Base-by-base conservation (phyloP, 1,140 invertebrate species). In the Venustaconcha ellipsiformis region DNA sequence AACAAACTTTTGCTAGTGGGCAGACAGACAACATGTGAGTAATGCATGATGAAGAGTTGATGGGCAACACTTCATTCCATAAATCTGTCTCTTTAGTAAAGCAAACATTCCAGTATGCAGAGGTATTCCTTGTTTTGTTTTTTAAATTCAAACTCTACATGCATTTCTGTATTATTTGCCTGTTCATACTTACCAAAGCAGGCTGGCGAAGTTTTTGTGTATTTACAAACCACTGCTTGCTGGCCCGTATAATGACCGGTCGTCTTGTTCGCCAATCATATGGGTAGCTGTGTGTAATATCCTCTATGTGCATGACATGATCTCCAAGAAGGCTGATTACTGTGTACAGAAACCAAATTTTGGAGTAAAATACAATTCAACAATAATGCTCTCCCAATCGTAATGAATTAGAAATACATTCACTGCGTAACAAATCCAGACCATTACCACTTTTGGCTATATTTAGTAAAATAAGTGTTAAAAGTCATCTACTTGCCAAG, bases 181-280 rank as follows among this genome's bases (percentile, higher is more conserved):
- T 0, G 5, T 48, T 48, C 11, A 8, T 48, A 80, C 77, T 80
- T 89, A 96, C 95, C 82, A 96, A 83, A 63, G 96, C 95, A 76
- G 91, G 90, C 0, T 94, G 86, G 88, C 95, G 95, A 3, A 99
- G 88, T 60, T 92, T 88, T 23, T 94, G 91, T 0, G 96, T 97
- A 90, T 99, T 93, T 64, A 99, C 94, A 87, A 99, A 99, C 99
- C 99, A 99, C 89, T 99, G 99, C 82, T 94, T 91, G 89, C 96
- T 98, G 8, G 97, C 94, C 80, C 95, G 92, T 37, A 98, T 92
- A 62, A 99, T 96, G 6, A 99, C 95, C 0, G 99, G 99, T 87
- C 90, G 92, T 88, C 98, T 98, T 0, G 96, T 99, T 84, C 99
- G 90, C 99, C 98, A 99, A 91, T 99, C 99, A 86, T 99, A 96